Evolutionary conservation across 2,888 invertebrate species (phyloP).

Genomic region (Harpalus rubripes): DNA sequence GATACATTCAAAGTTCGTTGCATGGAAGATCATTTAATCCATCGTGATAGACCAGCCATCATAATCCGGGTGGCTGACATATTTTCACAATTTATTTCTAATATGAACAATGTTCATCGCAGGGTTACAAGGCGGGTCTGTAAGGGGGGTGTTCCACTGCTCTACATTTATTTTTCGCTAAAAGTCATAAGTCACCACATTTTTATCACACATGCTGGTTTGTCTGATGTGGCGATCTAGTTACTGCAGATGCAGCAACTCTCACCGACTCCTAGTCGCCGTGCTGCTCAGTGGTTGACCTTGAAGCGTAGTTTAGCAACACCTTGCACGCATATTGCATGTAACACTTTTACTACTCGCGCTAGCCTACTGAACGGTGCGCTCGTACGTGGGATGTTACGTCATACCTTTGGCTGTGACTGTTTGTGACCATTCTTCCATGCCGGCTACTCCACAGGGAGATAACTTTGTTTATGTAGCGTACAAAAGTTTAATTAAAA

Average conservation of each 20-base stretch:
- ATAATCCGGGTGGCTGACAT: no score
- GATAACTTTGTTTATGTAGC: no score
- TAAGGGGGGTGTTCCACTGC: no score
- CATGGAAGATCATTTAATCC: no score
- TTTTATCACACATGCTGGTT: background rate
- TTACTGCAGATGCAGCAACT: background rate
- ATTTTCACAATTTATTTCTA: no score
- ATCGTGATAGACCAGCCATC: no score
- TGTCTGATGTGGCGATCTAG: background rate
- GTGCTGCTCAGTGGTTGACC: conserved; percentile 4
- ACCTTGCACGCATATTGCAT: conserved; percentile 9
- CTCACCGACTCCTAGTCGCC: background rate
- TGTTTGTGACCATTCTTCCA: background rate
- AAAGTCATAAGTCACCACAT: no score
- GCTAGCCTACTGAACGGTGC: background rate
- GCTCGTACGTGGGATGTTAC: background rate
- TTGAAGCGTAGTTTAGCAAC: conserved; percentile 10
- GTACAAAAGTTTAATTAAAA: no score
- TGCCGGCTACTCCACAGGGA: background rate
- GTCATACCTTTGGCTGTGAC: background rate
- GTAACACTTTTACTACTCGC: conserved; percentile 10
- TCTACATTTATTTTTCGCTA: no score
- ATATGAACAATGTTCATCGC: no score
- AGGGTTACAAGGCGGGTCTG: no score
- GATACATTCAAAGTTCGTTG: no score